Percentiles rank a stretch among this genome's conserved stretches.
phyloP scores from a whole-genome alignment of 1,140 invertebrate genomes.

The Pseudomyrmex concolor region DNA sequence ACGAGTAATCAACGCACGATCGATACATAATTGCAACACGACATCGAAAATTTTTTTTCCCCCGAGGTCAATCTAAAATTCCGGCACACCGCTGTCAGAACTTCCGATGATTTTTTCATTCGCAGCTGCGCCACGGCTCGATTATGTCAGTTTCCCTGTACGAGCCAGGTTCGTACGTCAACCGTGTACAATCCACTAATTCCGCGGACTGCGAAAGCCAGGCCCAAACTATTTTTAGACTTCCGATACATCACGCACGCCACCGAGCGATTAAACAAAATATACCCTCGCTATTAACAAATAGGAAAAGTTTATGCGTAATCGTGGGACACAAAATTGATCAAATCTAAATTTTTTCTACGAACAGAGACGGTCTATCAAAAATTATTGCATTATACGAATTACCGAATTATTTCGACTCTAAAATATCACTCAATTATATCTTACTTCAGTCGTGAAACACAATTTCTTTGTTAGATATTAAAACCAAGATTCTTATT shows the following conservation, averaged over 20 bases:
- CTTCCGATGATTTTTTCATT: constrained; percentile 46
- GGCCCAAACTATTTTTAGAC: background rate
- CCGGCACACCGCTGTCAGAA: constrained; percentile 30
- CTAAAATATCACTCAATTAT: too few species aligned
- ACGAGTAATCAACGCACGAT: constrained; percentile 31
- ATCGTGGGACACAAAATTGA: background rate
- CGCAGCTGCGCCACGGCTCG: constrained; percentile 38
- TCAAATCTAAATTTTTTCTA: constrained; percentile 3
- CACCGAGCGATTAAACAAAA: background rate
- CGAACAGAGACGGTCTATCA: too few species aligned
- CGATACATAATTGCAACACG: constrained; percentile 26
- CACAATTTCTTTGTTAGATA: background rate
- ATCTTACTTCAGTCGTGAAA: too few species aligned
- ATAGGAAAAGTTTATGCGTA: constrained; percentile 24
- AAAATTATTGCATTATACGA: background rate
- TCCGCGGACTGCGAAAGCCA: background rate
- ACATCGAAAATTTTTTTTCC: constrained; percentile 27
- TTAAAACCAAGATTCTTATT: constrained; percentile 10
- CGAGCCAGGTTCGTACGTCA: constrained; percentile 14
- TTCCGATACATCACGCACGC: background rate
- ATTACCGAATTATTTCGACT: too few species aligned
- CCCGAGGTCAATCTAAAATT: constrained; percentile 33
- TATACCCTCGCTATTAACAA: constrained; percentile 23
- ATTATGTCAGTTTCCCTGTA: constrained; percentile 42
- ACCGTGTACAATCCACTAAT: constrained; percentile 31